Base-by-base conservation (phyloP, 2,797 vertebrate genomes). In the Anabacerthia variegaticeps region DNA sequence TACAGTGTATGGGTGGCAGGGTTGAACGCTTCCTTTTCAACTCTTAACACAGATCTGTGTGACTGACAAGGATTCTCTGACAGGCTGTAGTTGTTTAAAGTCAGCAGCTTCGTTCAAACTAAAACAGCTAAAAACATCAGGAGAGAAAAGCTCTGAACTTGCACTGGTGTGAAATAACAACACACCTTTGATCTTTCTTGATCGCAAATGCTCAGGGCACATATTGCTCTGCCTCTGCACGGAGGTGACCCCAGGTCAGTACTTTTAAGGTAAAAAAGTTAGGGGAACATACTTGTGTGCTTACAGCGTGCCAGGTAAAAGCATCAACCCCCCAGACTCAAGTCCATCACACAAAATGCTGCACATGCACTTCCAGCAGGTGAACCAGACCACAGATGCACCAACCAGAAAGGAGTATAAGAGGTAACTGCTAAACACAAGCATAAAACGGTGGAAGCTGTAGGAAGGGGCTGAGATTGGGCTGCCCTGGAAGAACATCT, bases 31-130 rank as follows among this genome's bases (percentile, higher is more conserved):
- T 63, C 55, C 51, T 65, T 85, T 74, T 68, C 59, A 52, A 32
- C 58, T 32, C 30, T 23, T n/a, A 93, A 41, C 63, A 58, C 15
- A 27, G 58, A 92, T 15, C 66, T 65, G 30, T 36, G 63, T 43
- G 73, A 81, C 71, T 88, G 68, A 75, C 28, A 44, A 20, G n/a
- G 59, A 83, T 72, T 88, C 67, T 84, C 74, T 93, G 89, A 79
- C 94, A 94, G 88, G 92, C 85, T 96, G 74, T 58, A 76, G 92
- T 74, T 67, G 63, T 79, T 94, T 59, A 9, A 93, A 90, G 71
- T 58, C 87, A 93, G 91, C 94, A 95, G 86, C 81, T 95, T 87
- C 72, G 73, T 91, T 95, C 89, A 54, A 88, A 93, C 44, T 80
- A 68, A 79, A 94, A 9, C 34, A 82, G 85, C 76, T 93, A 93